A percentile compares a stretch with the other conserved stretches of the same genome.
phyloP scores from a whole-genome alignment of 2,797 vertebrate genomes.

The Enteromius treurensis region DNA sequence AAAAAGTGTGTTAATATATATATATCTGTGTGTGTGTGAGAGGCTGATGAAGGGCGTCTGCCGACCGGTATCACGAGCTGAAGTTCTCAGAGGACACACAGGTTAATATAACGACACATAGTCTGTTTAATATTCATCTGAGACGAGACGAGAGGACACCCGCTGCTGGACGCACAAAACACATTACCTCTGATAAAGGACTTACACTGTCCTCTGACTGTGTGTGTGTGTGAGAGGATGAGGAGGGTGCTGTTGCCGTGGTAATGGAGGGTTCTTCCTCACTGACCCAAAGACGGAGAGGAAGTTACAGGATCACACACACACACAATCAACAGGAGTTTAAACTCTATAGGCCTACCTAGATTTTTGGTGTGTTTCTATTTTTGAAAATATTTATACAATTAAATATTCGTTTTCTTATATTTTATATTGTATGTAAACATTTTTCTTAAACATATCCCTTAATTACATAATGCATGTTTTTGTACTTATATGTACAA shows the following conservation, averaged over 20 bases:
- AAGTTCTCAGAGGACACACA: constrained; percentile 59
- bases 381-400: no score
- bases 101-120: constrained; percentile 46
- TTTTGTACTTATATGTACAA: no score
- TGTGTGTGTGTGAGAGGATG: constrained; percentile 36
- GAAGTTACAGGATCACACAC: background rate
- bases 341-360: no score
- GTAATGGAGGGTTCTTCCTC: constrained; percentile 74
- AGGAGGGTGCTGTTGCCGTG: constrained; percentile 36
- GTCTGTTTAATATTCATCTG: constrained; percentile 58
- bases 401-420: no score
- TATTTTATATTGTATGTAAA: no score
- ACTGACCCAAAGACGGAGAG: constrained; percentile 60
- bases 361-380: no score
- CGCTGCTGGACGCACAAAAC: constrained; percentile 51
- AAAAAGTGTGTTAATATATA: no score
- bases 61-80: constrained; percentile 65
- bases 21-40: background rate
- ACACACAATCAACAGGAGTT: no score
- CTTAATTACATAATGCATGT: no score
- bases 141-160: constrained; percentile 55
- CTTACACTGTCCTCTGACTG: constrained; percentile 35
- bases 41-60: constrained; percentile 66
- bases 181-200: constrained; percentile 57
- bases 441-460: no score